Evolutionary conservation across 2,888 invertebrate species (phyloP).

Genomic region (Cybosia mesomella): DNA sequence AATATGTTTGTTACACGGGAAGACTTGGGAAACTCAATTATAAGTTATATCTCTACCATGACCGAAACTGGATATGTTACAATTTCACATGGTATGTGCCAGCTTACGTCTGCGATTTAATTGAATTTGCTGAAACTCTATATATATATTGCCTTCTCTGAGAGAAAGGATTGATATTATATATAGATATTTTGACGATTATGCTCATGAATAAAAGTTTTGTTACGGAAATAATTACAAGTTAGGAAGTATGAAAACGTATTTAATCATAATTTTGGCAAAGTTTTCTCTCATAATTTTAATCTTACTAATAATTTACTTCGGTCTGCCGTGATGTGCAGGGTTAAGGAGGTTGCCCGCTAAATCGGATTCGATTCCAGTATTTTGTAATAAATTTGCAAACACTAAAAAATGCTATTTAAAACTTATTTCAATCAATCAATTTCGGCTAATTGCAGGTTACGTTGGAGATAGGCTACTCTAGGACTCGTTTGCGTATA

Average conservation of each 20-base stretch:
- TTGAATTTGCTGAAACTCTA: neutral
- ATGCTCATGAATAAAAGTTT: slow-evolving; percentile 1
- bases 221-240: neutral
- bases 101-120: too few species aligned
- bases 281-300: neutral
- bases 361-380: too few species aligned
- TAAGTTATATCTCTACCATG: neutral
- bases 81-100: neutral
- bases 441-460: too few species aligned
- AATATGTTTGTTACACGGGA: neutral
- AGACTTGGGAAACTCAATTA: slow-evolving; percentile 1
- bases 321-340: too few species aligned
- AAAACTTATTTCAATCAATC: too few species aligned
- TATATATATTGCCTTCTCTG: slow-evolving; percentile 1
- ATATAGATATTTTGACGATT: neutral
- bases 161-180: neutral
- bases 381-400: too few species aligned
- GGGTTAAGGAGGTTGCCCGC: too few species aligned
- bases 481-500: too few species aligned
- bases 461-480: too few species aligned
- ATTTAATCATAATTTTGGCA: neutral
- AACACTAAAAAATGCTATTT: too few species aligned
- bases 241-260: slow-evolving; percentile 1
- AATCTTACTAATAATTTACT: neutral
- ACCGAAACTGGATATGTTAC: neutral